Evolutionary conservation across 2,113 vertebrate genomes (phyloP).

Genomic region (Colius striatus): DNA sequence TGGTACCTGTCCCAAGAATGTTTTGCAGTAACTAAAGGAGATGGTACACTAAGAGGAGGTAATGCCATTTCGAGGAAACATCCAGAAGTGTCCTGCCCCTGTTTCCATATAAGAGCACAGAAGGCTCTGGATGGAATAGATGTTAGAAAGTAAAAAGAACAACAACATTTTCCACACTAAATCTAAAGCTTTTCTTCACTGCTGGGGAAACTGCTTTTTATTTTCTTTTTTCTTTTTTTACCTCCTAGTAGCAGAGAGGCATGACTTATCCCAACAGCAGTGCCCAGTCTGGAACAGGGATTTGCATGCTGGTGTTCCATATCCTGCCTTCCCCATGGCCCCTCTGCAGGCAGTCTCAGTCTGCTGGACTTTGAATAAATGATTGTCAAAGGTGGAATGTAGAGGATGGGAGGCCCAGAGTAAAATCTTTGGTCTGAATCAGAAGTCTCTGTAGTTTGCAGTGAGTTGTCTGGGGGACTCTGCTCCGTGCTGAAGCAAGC

Average conservation of each 20-base stretch:
- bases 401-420: not conserved
- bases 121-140: slow-evolving; percentile 24
- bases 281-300: slow-evolving; percentile 42
- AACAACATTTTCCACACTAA: slow-evolving; percentile 54
- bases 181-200: slow-evolving; percentile 47
- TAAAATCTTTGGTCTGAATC: not conserved
- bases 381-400: not conserved
- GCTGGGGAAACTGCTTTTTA: not conserved
- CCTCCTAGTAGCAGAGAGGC: not conserved
- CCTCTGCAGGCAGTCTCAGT: not conserved
- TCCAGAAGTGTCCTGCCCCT: not conserved
- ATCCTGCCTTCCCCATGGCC: not conserved
- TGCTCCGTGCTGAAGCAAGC: accelerated
- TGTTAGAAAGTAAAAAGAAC: slow-evolving; percentile 49
- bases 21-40: slow-evolving; percentile 28
- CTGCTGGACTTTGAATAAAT: not conserved
- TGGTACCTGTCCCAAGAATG: slow-evolving; percentile 44
- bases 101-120: slow-evolving; percentile 4
- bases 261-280: not conserved
- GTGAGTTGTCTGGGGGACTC: not conserved
- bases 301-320: slow-evolving; percentile 42
- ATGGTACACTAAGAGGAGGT: not conserved
- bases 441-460: not conserved
- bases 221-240: not conserved
- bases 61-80: slow-evolving; percentile 55